These are phyloP conservation scores for Neolamprologus tretocephalus DNA, from an alignment of 2,113 vertebrate genomes.

Conservation along the genomic window DNA sequence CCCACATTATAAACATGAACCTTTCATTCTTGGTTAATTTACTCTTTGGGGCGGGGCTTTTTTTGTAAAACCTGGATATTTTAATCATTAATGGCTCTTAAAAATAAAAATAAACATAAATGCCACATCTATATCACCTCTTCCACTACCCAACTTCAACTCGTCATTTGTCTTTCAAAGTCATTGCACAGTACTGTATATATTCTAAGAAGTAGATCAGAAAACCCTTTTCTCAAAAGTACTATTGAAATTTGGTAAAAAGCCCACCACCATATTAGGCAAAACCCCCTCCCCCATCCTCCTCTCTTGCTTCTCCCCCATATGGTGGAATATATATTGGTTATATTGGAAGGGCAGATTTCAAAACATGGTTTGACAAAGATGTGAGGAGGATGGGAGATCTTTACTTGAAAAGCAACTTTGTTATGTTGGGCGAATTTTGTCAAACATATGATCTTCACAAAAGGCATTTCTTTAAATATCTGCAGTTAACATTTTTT, in stretches of 20 bases:
- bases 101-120: not conserved
- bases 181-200: not conserved
- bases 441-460: not conserved
- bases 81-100: rapidly evolving
- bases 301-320: not conserved
- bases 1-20: not conserved
- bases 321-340: not conserved
- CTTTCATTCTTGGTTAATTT: not conserved
- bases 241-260: not conserved
- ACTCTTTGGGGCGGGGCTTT: not conserved
- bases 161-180: no score
- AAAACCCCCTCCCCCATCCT: rapidly evolving
- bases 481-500: not conserved
- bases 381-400: not conserved
- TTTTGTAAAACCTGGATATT: not conserved
- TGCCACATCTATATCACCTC: not conserved
- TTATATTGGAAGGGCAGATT: not conserved
- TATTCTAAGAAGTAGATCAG: rapidly evolving
- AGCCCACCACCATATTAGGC: not conserved
- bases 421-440: not conserved
- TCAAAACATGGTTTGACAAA: not conserved
- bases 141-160: not conserved
- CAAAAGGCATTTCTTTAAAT: not conserved
- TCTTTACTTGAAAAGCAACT: not conserved
- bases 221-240: not conserved